Evolutionary conservation across 2,113 vertebrate species (phyloP).

Genomic region (Psettodes erumei): DNA sequence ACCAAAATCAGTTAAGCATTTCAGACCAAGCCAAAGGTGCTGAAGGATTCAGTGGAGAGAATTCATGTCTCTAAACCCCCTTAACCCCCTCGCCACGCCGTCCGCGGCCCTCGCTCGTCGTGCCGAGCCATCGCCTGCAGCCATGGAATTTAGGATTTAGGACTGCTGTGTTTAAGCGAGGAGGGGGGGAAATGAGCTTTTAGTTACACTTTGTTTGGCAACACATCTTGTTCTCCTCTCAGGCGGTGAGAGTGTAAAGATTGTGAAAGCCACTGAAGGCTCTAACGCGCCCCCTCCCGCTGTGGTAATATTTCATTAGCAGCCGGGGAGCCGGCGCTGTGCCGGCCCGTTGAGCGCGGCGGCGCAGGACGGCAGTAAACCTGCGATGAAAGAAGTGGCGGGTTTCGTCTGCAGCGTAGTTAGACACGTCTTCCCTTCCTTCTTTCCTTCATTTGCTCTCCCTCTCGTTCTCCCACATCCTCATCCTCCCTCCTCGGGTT

Average conservation of each 20-base stretch:
- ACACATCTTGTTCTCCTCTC: constrained; percentile 60
- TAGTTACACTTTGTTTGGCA: constrained; percentile 74
- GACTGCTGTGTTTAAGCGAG: constrained; percentile 38
- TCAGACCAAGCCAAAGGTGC: constrained; percentile 53
- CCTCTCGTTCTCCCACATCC: background rate
- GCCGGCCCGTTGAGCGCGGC: constrained; percentile 35
- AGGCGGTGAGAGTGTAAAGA: constrained; percentile 49
- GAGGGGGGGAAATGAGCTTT: constrained; percentile 38
- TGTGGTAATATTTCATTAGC: constrained; percentile 60
- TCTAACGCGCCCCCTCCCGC: constrained; percentile 42
- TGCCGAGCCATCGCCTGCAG: constrained; percentile 42
- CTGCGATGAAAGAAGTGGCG: constrained; percentile 52
- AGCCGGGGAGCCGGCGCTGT: constrained; percentile 19
- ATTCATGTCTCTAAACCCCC: constrained; percentile 14
- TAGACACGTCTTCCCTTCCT: background rate
- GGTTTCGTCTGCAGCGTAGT: constrained; percentile 16
- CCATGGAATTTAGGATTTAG: constrained; percentile 66
- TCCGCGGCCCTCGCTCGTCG: constrained; percentile 42
- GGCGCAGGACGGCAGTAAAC: constrained; percentile 44
- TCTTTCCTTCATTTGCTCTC: background rate
- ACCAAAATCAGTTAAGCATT: constrained; percentile 51
- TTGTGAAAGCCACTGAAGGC: constrained; percentile 57
- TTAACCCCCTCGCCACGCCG: constrained; percentile 7
- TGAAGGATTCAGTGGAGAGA: constrained; percentile 64
- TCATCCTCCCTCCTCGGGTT: background rate